These are phyloP conservation scores for Harpagoxenus sublaevis DNA, from an alignment of 2,888 invertebrate genomes.

Conservation along the genomic window DNA sequence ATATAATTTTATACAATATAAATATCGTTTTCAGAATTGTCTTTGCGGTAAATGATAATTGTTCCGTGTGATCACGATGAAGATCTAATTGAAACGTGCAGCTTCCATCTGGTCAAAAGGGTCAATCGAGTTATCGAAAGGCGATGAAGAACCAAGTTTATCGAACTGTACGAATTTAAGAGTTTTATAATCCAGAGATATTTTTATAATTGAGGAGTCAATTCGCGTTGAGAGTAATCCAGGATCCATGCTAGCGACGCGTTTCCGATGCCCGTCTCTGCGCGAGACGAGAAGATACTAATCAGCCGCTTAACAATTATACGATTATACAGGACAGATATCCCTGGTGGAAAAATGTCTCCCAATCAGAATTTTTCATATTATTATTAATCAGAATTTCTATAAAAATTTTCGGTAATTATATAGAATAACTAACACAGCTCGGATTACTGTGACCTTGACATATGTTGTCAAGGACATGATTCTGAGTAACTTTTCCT, in stretches of 20 bases:
- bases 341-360: too few relatives aligned
- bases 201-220: background rate
- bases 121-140: background rate
- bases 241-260: background rate
- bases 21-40: background rate
- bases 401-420: too few relatives aligned
- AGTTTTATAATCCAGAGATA: background rate
- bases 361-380: too few relatives aligned
- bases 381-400: too few relatives aligned
- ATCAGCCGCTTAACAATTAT: background rate
- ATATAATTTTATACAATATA: background rate
- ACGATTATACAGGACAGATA: background rate
- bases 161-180: background rate
- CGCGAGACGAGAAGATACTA: background rate
- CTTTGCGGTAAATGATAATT: background rate
- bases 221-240: background rate
- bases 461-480: too few relatives aligned
- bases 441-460: too few relatives aligned
- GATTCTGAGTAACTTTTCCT: too few relatives aligned
- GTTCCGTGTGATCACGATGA: background rate
- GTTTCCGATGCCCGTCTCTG: background rate
- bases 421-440: too few relatives aligned
- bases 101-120: background rate
- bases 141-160: background rate
- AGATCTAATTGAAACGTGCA: background rate